These are phyloP conservation scores for Caiman crocodilus DNA, from an alignment of 2,797 vertebrate genomes.

Conservation along the genomic window DNA sequence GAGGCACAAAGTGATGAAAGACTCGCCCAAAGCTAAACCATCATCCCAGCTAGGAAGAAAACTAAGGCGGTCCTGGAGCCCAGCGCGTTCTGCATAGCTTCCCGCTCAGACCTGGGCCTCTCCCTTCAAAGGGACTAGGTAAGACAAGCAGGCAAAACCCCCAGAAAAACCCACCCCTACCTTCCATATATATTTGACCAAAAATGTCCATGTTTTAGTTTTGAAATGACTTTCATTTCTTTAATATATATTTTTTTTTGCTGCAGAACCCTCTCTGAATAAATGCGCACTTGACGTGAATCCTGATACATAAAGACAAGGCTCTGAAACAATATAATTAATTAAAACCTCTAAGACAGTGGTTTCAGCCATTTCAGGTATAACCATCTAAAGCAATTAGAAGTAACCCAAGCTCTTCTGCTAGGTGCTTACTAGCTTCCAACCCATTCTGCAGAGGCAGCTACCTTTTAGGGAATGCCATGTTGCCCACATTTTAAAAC, in stretches of 20 bases:
- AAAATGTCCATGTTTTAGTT: neutral
- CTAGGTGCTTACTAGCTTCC: neutral
- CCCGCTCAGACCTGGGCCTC: neutral
- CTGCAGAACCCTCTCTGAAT: neutral
- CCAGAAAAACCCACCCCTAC: neutral
- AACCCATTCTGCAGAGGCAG: neutral
- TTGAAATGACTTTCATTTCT: neutral
- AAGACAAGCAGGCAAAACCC: neutral
- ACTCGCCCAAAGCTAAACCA: neutral
- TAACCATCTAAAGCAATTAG: neutral
- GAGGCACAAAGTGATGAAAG: neutral
- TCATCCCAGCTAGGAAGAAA: rapidly evolving
- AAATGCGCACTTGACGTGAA: neutral
- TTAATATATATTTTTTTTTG: neutral
- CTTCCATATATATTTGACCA: too few relatives aligned
- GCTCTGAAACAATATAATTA: neutral
- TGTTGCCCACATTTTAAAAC: neutral
- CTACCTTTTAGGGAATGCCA: rapidly evolving
- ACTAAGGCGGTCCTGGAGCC: neutral
- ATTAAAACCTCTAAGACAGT: rapidly evolving
- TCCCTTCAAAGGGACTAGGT: neutral
- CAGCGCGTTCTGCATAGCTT: neutral
- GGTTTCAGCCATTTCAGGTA: neutral
- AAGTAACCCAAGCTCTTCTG: rapidly evolving
- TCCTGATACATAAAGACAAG: rapidly evolving